These are phyloP conservation scores for Clostera curtula DNA, from an alignment of 2,888 invertebrate species.

Conservation along the genomic window DNA sequence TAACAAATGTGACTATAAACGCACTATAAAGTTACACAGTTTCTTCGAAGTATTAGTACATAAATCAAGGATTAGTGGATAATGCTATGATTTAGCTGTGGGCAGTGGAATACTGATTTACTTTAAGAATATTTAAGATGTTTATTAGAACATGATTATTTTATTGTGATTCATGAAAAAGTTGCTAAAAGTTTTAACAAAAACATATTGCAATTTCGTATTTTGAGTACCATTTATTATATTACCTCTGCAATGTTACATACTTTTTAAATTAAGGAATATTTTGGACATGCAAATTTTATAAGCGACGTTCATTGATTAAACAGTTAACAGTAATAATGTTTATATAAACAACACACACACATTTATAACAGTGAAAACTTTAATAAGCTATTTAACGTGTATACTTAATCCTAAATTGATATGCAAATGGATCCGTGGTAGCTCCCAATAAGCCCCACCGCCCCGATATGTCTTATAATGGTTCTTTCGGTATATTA, in stretches of 20 bases:
- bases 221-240: too few relatives aligned
- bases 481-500: slow-evolving; percentile 38
- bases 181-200: too few relatives aligned
- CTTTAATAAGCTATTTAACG: slow-evolving; percentile 31
- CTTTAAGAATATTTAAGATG: too few relatives aligned
- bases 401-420: slow-evolving; percentile 46
- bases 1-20: slow-evolving; percentile 73
- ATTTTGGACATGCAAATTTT: too few relatives aligned
- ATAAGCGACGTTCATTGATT: slow-evolving; percentile 27
- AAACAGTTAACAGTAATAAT: slow-evolving; percentile 32
- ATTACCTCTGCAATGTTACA: too few relatives aligned
- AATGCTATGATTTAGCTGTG: too few relatives aligned
- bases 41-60: too few relatives aligned
- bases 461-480: slow-evolving; percentile 48
- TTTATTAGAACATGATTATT: not conserved
- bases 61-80: too few relatives aligned
- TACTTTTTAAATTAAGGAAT: too few relatives aligned
- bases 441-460: slow-evolving; percentile 24
- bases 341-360: slow-evolving; percentile 27
- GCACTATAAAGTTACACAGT: not conserved
- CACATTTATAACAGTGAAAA: slow-evolving; percentile 28
- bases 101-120: too few relatives aligned
- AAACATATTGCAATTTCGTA: too few relatives aligned
- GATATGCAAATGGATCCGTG: slow-evolving; percentile 53
- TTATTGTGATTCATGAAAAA: too few relatives aligned